These are phyloP conservation scores for Python bivittatus DNA, from an alignment of 2,113 vertebrate genomes.

Conservation along the genomic window DNA sequence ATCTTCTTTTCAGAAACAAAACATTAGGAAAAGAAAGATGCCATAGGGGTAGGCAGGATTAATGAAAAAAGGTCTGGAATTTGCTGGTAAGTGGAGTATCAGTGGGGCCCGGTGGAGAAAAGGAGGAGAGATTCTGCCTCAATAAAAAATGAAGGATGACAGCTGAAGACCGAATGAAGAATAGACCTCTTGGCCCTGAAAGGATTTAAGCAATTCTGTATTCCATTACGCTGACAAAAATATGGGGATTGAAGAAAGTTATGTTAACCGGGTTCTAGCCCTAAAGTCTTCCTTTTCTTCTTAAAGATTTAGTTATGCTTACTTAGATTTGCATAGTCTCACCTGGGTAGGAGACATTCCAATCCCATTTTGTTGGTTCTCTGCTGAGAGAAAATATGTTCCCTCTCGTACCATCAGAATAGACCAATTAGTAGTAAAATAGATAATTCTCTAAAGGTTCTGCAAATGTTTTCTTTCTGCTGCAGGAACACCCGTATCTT, in stretches of 20 bases:
- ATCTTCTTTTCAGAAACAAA: not conserved
- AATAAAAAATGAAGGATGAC: not conserved
- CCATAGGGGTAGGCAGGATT: not conserved
- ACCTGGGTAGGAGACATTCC: not conserved
- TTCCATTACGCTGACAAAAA: not conserved
- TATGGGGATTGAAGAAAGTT: not conserved
- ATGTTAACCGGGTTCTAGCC: conserved; percentile 4
- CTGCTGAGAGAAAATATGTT: no score
- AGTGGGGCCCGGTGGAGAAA: not conserved
- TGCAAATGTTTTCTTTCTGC: conserved; percentile 38
- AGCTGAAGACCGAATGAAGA: not conserved
- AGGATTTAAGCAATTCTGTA: not conserved
- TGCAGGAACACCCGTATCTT: conserved; percentile 85
- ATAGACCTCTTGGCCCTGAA: not conserved
- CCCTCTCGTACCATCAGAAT: not conserved
- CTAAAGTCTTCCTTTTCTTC: conserved; percentile 3
- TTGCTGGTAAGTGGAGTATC: not conserved
- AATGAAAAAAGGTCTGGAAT: not conserved
- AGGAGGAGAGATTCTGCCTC: not conserved
- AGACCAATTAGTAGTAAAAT: not conserved
- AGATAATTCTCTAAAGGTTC: not conserved
- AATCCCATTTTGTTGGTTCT: not conserved
- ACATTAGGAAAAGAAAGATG: not conserved
- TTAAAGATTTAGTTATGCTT: conserved; percentile 13
- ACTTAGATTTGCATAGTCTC: not conserved